Percentiles rank a stretch among this genome's conserved stretches.
Evolutionary conservation across 2,113 vertebrate species (phyloP).

Genomic region (Seriola dumerili): DNA sequence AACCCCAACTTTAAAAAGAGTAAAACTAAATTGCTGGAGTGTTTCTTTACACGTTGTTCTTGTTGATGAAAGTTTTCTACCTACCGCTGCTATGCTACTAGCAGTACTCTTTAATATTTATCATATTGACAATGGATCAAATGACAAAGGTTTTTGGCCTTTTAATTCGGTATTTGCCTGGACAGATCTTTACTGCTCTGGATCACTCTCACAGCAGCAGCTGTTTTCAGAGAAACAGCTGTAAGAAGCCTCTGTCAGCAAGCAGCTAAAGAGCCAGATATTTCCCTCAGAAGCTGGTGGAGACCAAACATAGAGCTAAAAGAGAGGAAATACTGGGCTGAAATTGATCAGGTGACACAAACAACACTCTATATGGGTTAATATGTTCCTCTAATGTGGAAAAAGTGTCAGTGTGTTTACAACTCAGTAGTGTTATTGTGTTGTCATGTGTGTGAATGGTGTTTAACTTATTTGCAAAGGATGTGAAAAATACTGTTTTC

Average conservation of each 20-base stretch:
- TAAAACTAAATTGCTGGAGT: too few species aligned
- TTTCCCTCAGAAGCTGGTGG: not conserved
- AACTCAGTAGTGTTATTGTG: not conserved
- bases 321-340: not conserved
- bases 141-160: too few species aligned
- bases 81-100: too few species aligned
- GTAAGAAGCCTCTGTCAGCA: too few species aligned
- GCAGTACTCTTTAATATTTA: too few species aligned
- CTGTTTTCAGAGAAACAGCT: not conserved
- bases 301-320: not conserved
- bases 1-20: not conserved
- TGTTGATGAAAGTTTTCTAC: too few species aligned
- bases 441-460: not conserved
- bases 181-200: too few species aligned
- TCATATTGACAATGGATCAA: too few species aligned
- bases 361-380: not conserved
- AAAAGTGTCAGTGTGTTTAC: not conserved
- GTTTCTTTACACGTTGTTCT: too few species aligned
- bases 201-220: too few species aligned
- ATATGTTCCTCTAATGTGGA: not conserved
- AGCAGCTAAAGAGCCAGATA: not conserved
- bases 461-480: slow-evolving; percentile 66
- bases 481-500: slow-evolving; percentile 90
- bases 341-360: not conserved
- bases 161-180: too few species aligned